Conservation (phyloP, 35 echinoderm and acorn worm genomes). For the Strongylocentrotus purpuratus region DNA sequence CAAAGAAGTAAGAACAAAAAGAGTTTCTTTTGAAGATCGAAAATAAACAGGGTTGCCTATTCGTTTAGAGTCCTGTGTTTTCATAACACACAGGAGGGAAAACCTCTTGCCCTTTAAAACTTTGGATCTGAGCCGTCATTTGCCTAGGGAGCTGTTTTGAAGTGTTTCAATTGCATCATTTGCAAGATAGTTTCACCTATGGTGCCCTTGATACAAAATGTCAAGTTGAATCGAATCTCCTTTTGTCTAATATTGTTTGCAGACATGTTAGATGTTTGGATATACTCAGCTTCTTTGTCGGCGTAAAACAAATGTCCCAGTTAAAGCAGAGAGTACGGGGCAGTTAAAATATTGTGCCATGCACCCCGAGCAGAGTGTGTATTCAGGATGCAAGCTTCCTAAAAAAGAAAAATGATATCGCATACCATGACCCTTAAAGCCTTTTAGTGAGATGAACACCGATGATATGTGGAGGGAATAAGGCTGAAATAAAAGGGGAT, state of each 20-base stretch:
- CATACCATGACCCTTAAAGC: not conserved
- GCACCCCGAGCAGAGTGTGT: not conserved
- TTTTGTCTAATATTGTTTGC: not conserved
- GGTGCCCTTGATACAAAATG: not conserved
- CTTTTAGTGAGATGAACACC: not conserved
- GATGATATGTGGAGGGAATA: not conserved
- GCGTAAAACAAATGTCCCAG: not conserved
- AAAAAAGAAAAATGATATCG: not conserved
- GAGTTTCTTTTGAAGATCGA: no score
- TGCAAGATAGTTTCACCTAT: not conserved
- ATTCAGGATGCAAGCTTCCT: not conserved
- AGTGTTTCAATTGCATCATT: not conserved
- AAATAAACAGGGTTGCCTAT: no score
- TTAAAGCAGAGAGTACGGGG: not conserved
- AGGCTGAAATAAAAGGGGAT: not conserved
- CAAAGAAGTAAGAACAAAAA: no score
- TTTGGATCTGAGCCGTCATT: not conserved
- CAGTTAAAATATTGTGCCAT: not conserved
- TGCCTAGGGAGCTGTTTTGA: not conserved
- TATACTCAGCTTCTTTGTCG: not conserved
- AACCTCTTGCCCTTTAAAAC: not conserved
- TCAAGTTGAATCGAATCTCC: not conserved
- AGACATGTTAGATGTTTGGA: not conserved
- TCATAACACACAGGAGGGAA: not conserved
- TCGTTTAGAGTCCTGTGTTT: no score